Evolutionary conservation across 2,888 invertebrate genomes (phyloP).

Genomic region (Xanthia icteritia): DNA sequence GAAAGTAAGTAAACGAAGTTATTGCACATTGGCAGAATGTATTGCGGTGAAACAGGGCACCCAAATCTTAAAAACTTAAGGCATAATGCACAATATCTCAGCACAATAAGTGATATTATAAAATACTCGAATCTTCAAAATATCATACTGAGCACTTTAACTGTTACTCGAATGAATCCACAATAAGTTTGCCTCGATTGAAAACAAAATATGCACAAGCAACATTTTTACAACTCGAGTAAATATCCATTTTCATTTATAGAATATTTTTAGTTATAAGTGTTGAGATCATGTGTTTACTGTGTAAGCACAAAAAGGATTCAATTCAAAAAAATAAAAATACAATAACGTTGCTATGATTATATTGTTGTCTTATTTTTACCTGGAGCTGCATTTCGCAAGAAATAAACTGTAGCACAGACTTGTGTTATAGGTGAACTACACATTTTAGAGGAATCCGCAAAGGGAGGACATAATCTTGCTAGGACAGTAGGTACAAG

Average conservation of each 20-base stretch:
- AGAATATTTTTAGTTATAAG: slow-evolving; percentile 93
- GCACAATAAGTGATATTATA: slow-evolving; percentile 85
- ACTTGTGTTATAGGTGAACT: background rate
- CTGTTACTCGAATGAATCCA: slow-evolving; percentile 82
- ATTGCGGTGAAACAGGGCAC: slow-evolving; percentile 85
- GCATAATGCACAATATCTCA: slow-evolving; percentile 88
- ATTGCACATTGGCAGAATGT: slow-evolving; percentile 86
- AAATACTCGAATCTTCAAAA: slow-evolving; percentile 80
- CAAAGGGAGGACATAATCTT: background rate
- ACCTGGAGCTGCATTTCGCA: slow-evolving; percentile 29
- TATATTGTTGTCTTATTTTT: slow-evolving; percentile 83
- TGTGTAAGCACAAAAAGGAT: slow-evolving; percentile 93
- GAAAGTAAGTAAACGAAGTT: slow-evolving; percentile 84
- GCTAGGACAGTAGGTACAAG: background rate
- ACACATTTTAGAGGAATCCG: background rate
- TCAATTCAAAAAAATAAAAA: slow-evolving; percentile 91
- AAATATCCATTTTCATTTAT: slow-evolving; percentile 88
- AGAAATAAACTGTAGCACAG: slow-evolving; percentile 18
- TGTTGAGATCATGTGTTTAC: slow-evolving; percentile 93
- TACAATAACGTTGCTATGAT: slow-evolving; percentile 93
- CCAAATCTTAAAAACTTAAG: slow-evolving; percentile 82
- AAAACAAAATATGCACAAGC: slow-evolving; percentile 87
- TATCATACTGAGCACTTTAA: slow-evolving; percentile 83
- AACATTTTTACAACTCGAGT: slow-evolving; percentile 84
- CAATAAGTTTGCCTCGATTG: slow-evolving; percentile 84